Evolutionary conservation across 1,140 invertebrate species (phyloP), one percentile per base, ranked within the genome.

Genomic region (Lucilia cuprina): DNA sequence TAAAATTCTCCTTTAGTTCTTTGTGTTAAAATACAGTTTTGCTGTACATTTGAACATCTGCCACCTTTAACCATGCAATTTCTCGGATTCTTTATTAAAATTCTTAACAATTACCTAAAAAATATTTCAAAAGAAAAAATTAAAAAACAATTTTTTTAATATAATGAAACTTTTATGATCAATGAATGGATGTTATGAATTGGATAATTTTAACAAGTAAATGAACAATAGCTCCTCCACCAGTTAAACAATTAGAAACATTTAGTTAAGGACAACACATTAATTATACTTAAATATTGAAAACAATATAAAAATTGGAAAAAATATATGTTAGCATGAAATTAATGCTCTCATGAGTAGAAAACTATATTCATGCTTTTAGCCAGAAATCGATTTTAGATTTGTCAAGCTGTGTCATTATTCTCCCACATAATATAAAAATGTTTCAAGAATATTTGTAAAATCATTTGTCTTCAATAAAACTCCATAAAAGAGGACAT

Each of bases 211-310:
- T 75, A 21, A 12, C 13, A 75, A 75, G 9, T 30, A 75, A 35
- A 35, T 25, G 21, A 9, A 75, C 74, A 21, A 21, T 60, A 14
- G n/a, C 55, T 30, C 25, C 25, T 30, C 25, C 25, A 41, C 5
- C 41, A 41, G 41, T 10, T 41, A 5, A 60, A 60, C 55, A 60
- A 60, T 60, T 7, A 17, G 2, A 17, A n/a, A 47, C 78, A 47
- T 41, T 82, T 82, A 82, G 78, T 41, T 47, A 82, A 82, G 78
- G 78, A 82, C 35, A 82, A 34, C 78, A 82, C 78, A 82, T 82
- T 82, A 82, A 82, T 82, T 82, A 82, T 82, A 21, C 78, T 82
- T 82, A 82, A 82, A 82, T 82, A 30, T 30, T 8, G 34, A 35
- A 75, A 60, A 17, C 14, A 60, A 41, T 41, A 30, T 41, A 60